phyloP scores from a whole-genome alignment of 2,888 invertebrate genomes.

The Hedya salicella region DNA sequence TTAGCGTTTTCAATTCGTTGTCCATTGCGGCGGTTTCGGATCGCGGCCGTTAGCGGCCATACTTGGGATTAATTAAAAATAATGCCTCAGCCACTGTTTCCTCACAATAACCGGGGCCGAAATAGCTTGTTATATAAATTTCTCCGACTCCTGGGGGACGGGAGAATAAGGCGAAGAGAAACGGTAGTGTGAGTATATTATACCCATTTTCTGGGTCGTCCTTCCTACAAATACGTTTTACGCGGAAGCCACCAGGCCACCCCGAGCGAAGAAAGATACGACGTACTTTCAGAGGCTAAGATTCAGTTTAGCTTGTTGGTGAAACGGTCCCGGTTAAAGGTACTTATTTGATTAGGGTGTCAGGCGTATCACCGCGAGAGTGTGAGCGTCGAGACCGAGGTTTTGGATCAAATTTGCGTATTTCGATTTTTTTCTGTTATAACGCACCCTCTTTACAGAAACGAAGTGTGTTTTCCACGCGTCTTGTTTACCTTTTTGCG shows the following conservation, averaged over 20 bases:
- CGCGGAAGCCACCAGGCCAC: constrained; percentile 79
- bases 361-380: constrained; percentile 83
- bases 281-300: constrained; percentile 56
- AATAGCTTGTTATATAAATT: constrained; percentile 85
- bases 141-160: constrained; percentile 82
- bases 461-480: constrained; percentile 58
- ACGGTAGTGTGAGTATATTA: constrained; percentile 84
- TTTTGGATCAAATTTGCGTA: constrained; percentile 83
- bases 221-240: constrained; percentile 85
- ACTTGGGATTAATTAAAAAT: constrained; percentile 83
- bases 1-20: constrained; percentile 28
- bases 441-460: constrained; percentile 59
- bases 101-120: constrained; percentile 81
- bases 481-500: constrained; percentile 25
- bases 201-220: constrained; percentile 86
- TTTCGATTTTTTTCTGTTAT: constrained; percentile 75
- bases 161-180: constrained; percentile 78
- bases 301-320: constrained; percentile 52
- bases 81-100: constrained; percentile 79
- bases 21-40: constrained; percentile 50
- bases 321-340: constrained; percentile 76
- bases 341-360: constrained; percentile 86
- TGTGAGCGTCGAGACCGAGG: constrained; percentile 79
- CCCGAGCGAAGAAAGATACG: constrained; percentile 52
- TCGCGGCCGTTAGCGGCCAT: constrained; percentile 66